Evolutionary conservation across 2,113 vertebrate species (phyloP).

Genomic region (Paratilapia polleni): DNA sequence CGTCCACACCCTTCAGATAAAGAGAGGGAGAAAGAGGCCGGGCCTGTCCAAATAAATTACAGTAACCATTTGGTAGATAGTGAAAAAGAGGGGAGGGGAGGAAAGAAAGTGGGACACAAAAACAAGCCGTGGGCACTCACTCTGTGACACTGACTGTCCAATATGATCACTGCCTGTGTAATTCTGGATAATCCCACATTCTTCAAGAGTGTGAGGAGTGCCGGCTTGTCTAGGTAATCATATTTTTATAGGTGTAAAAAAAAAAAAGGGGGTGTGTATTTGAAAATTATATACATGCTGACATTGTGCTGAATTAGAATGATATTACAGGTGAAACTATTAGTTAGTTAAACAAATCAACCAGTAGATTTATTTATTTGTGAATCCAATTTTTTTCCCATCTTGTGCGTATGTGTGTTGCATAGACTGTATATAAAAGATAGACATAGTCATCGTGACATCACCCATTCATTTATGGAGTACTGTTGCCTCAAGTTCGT

Average conservation of each 20-base stretch:
- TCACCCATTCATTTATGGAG: too few relatives aligned
- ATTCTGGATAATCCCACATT: conserved; percentile 20
- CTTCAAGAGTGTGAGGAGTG: conserved; percentile 14
- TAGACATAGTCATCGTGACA: background rate
- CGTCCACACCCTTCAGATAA: conserved; percentile 54
- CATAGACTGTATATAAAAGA: background rate
- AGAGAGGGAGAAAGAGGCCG: conserved; percentile 30
- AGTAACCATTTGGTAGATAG: conserved; percentile 59
- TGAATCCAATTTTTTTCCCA: too few relatives aligned
- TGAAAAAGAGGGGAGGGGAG: conserved; percentile 32
- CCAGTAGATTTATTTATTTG: too few relatives aligned
- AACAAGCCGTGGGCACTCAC: conserved; percentile 54
- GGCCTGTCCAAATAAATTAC: conserved; percentile 71
- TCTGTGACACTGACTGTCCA: conserved; percentile 45
- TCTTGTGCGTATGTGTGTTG: background rate
- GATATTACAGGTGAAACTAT: background rate
- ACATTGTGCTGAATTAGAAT: background rate
- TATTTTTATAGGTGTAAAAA: background rate
- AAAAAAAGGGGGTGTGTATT: background rate
- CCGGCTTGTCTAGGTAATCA: background rate
- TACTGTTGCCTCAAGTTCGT: too few relatives aligned
- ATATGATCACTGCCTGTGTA: conserved; percentile 44
- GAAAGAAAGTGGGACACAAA: conserved; percentile 64
- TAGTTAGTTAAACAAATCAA: background rate
- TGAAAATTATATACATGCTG: background rate